These are phyloP conservation scores for Catocala nupta DNA, from an alignment of 2,888 invertebrate species.

Conservation along the genomic window DNA sequence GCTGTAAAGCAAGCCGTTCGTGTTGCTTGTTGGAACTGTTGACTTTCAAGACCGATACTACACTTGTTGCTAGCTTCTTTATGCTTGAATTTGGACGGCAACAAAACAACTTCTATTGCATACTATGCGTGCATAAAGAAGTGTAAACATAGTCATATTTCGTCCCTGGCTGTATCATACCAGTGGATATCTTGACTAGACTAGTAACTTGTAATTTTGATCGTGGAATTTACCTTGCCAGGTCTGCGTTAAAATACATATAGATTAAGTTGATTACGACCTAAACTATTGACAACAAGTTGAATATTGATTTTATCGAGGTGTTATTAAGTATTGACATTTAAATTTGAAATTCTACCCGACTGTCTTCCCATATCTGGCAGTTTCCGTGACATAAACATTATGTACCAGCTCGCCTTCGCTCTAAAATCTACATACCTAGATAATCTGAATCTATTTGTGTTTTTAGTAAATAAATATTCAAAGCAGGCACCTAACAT, in stretches of 20 bases:
- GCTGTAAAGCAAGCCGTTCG: neutral
- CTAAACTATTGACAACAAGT: slow-evolving; percentile 6
- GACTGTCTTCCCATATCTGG: slow-evolving; percentile 27
- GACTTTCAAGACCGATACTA: slow-evolving; percentile 15
- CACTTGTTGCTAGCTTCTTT: slow-evolving; percentile 25
- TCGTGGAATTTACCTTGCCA: neutral
- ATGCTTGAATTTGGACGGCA: slow-evolving; percentile 11
- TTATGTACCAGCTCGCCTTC: slow-evolving; percentile 45
- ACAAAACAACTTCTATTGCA: neutral
- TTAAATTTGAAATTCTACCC: slow-evolving; percentile 32
- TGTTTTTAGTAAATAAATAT: slow-evolving; percentile 40
- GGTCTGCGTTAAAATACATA: neutral
- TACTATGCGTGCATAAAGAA: neutral
- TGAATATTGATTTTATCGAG: slow-evolving; percentile 18
- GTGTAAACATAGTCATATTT: neutral
- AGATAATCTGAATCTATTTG: slow-evolving; percentile 32
- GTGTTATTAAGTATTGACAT: slow-evolving; percentile 24
- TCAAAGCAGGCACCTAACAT: slow-evolving; percentile 29
- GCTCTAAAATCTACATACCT: slow-evolving; percentile 36
- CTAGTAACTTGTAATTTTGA: neutral
- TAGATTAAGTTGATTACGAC: slow-evolving; percentile 12
- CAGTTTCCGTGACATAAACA: slow-evolving; percentile 34
- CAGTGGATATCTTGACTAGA: neutral
- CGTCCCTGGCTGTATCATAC: too few relatives aligned
- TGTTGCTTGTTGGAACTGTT: neutral